These are phyloP conservation scores for Artibeus jamaicensis DNA, from an alignment of 2,797 vertebrate genomes.

Conservation along the genomic window DNA sequence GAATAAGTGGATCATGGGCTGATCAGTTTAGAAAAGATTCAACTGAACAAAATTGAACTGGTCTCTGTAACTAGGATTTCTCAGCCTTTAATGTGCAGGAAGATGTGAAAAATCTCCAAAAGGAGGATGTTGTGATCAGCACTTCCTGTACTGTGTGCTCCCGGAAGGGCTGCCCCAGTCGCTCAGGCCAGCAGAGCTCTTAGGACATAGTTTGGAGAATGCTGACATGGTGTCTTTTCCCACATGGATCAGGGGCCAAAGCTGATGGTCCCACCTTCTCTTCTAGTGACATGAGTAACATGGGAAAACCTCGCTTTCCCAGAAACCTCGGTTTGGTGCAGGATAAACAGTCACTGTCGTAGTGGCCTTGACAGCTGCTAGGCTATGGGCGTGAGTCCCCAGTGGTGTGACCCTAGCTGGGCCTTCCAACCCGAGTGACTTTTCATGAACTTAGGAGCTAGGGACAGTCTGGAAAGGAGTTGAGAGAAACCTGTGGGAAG, in stretches of 20 bases:
- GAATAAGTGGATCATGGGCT: background rate
- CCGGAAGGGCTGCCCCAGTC: background rate
- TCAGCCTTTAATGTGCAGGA: background rate
- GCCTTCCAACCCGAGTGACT: background rate
- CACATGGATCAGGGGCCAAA: background rate
- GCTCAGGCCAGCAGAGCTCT: background rate
- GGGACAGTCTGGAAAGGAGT: background rate
- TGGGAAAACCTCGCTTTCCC: background rate
- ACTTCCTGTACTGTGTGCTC: background rate
- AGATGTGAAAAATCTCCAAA: background rate
- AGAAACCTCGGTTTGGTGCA: background rate
- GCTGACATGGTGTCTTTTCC: background rate
- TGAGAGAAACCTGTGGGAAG: background rate
- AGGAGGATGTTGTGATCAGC: background rate
- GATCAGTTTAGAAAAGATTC: slow-evolving; percentile 12
- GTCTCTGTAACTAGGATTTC: background rate
- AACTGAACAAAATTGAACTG: background rate
- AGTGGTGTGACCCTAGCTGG: background rate
- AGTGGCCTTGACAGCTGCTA: background rate
- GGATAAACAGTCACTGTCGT: background rate
- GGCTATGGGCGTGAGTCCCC: background rate
- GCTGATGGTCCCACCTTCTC: background rate
- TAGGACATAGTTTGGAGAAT: background rate
- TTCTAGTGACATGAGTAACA: background rate
- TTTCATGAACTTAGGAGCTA: background rate